phyloP scores from a whole-genome alignment of 2,797 vertebrate species.

The Sciurus carolinensis region DNA sequence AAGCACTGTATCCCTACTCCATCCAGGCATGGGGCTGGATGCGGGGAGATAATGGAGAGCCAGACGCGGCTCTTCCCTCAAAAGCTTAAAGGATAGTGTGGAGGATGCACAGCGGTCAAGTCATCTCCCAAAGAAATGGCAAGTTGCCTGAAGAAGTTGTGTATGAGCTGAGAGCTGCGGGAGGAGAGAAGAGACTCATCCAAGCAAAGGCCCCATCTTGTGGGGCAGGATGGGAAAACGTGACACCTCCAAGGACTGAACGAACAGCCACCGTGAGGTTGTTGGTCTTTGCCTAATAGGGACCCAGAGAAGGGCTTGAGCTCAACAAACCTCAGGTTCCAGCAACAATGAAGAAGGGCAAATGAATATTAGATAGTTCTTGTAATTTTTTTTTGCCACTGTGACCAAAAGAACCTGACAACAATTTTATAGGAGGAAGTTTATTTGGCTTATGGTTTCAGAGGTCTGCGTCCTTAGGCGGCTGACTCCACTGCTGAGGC shows the following conservation, averaged over 20 bases:
- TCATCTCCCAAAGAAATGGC: background rate
- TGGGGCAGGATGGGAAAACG: background rate
- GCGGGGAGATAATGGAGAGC: background rate
- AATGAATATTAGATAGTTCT: background rate
- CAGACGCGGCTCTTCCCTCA: background rate
- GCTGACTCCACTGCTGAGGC: too few relatives aligned
- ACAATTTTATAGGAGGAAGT: too few relatives aligned
- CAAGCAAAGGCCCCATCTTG: background rate
- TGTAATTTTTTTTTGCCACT: too few relatives aligned
- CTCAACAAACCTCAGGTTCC: background rate
- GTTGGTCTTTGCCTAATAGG: background rate
- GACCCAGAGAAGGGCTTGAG: background rate
- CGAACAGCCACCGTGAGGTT: background rate
- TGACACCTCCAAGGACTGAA: background rate
- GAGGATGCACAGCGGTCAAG: background rate
- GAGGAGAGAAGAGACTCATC: background rate
- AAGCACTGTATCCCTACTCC: background rate
- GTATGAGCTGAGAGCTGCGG: background rate
- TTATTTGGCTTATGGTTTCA: too few relatives aligned
- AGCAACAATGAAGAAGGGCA: background rate
- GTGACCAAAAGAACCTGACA: too few relatives aligned
- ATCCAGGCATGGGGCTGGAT: background rate
- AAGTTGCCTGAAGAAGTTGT: background rate
- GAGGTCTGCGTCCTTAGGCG: too few relatives aligned
- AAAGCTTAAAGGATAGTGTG: accelerated